These are phyloP conservation scores for Callopanchax toddi DNA, from an alignment of 2,113 vertebrate species.

Conservation along the genomic window DNA sequence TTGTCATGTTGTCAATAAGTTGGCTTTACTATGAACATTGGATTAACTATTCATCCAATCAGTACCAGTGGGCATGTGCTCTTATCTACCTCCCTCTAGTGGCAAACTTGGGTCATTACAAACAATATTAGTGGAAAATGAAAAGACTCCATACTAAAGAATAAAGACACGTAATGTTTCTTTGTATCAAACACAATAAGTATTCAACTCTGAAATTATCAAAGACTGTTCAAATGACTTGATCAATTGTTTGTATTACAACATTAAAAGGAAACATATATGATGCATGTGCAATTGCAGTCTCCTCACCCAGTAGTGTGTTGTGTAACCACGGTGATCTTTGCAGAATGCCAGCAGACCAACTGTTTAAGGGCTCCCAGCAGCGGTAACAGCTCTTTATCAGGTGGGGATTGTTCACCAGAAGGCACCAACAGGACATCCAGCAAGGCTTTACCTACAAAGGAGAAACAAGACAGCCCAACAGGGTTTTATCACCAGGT, in stretches of 20 bases:
- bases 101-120: conserved; percentile 16
- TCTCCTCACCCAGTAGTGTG: conserved; percentile 55
- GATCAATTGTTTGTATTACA: neutral
- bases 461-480: neutral
- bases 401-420: conserved; percentile 47
- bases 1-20: neutral
- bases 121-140: neutral
- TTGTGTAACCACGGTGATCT: conserved; percentile 61
- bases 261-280: neutral
- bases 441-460: conserved; percentile 70
- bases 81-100: conserved; percentile 54
- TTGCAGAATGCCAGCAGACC: conserved; percentile 71
- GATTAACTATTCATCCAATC: neutral
- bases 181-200: neutral
- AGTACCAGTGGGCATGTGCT: too few species aligned
- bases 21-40: neutral
- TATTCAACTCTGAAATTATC: neutral
- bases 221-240: too few species aligned
- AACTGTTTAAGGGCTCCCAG: conserved; percentile 73
- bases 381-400: conserved; percentile 67
- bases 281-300: neutral
- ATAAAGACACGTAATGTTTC: neutral
- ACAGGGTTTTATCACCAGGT: neutral
- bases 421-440: conserved; percentile 64
- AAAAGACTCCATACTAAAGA: neutral